phyloP scores from a whole-genome alignment of 2,797 vertebrate species.

The Odontamblyopus rebecca region DNA sequence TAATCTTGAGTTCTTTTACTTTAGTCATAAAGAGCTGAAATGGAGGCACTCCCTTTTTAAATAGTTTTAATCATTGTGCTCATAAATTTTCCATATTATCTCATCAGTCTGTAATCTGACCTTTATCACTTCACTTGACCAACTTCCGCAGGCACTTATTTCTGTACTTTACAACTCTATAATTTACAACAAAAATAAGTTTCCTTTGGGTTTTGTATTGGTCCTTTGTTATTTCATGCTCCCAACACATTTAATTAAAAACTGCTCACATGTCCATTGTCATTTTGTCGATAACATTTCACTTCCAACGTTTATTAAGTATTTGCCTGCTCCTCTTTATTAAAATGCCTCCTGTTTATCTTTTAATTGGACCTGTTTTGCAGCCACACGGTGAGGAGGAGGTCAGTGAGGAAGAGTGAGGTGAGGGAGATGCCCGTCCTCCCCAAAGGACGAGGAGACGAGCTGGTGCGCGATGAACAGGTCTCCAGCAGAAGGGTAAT shows the following conservation, averaged over 20 bases:
- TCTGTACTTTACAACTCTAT: too few species aligned
- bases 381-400: slow-evolving; percentile 94
- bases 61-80: neutral
- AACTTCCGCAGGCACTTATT: neutral
- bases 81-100: neutral
- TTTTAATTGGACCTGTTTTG: slow-evolving; percentile 17
- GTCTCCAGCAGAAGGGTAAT: slow-evolving; percentile 90
- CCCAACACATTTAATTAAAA: neutral
- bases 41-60: neutral
- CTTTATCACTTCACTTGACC: neutral
- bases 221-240: neutral
- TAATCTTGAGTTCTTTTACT: neutral
- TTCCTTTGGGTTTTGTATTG: neutral
- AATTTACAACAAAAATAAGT: neutral
- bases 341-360: neutral
- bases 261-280: neutral
- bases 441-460: slow-evolving; percentile 83
- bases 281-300: neutral
- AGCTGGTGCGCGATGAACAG: slow-evolving; percentile 88
- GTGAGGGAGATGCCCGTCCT: slow-evolving; percentile 90
- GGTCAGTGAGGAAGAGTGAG: slow-evolving; percentile 89
- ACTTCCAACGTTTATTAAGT: neutral
- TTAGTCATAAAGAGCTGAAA: neutral
- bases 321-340: neutral
- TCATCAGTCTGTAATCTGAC: neutral